Percentiles rank a stretch among this genome's conserved stretches.
phyloP scores from a whole-genome alignment of 2,888 invertebrate species.

The Cheilosia grossa region DNA sequence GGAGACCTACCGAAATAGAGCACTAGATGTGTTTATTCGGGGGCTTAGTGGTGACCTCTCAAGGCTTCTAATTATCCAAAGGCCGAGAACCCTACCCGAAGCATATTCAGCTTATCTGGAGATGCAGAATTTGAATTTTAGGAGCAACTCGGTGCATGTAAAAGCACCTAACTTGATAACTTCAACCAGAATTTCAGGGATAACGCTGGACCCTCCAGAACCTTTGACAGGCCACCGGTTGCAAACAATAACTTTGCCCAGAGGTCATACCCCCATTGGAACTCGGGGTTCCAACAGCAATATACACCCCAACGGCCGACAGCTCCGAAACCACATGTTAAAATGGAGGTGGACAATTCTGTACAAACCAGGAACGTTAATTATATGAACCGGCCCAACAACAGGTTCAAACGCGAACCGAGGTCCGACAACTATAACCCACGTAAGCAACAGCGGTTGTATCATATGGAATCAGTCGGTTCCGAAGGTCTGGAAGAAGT shows the following conservation, averaged over 20 bases:
- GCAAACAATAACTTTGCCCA: constrained; percentile 3
- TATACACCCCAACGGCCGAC: constrained; percentile 7
- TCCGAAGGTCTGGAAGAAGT: no score
- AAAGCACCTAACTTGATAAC: background rate
- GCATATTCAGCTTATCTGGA: constrained; percentile 50
- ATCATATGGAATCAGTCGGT: background rate
- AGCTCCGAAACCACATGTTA: constrained; percentile 17
- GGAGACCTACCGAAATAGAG: background rate
- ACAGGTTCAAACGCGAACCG: background rate
- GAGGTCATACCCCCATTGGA: constrained; percentile 1
- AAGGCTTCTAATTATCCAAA: background rate
- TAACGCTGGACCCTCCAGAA: constrained; percentile 4
- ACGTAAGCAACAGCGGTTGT: background rate
- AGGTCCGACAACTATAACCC: background rate
- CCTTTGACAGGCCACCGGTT: background rate
- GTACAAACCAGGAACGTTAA: constrained; percentile 16
- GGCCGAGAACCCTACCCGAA: constrained; percentile 43
- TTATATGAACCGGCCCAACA: constrained; percentile 11
- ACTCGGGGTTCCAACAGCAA: constrained; percentile 8
- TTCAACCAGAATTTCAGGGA: background rate
- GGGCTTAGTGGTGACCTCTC: no score
- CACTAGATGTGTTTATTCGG: background rate
- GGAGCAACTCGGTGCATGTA: background rate
- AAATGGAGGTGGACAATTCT: constrained; percentile 23
- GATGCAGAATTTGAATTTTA: background rate